Conservation (phyloP, 2,113 vertebrate species). For the Oophaga pumilio region DNA sequence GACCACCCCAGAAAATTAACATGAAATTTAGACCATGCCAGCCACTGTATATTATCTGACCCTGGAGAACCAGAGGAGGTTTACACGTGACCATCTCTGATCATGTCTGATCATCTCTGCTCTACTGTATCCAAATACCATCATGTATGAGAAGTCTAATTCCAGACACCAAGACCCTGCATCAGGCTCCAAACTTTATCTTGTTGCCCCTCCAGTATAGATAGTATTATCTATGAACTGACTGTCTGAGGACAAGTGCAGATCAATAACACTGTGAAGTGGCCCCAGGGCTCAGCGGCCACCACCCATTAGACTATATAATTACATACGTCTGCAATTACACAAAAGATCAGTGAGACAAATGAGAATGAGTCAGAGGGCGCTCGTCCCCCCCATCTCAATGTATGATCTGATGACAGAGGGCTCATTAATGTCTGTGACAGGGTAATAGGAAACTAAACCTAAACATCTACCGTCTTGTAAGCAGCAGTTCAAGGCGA, state of each 20-base stretch:
- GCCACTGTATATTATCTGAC: too few relatives aligned
- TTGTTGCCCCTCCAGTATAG: constrained; percentile 70
- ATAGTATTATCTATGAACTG: constrained; percentile 71
- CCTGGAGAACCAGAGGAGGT: too few relatives aligned
- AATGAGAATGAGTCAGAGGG: not conserved
- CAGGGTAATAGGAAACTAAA: not conserved
- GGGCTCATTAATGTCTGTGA: not conserved
- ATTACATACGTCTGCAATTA: constrained; percentile 23
- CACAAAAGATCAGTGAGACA: constrained; percentile 14
- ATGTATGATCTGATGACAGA: not conserved
- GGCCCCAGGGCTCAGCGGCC: constrained; percentile 4
- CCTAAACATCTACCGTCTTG: too few relatives aligned
- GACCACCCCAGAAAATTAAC: too few relatives aligned
- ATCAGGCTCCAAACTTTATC: constrained; percentile 61
- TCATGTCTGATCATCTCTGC: too few relatives aligned
- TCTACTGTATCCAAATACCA: not conserved
- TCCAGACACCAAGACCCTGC: not conserved
- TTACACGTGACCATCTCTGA: too few relatives aligned
- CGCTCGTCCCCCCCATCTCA: not conserved
- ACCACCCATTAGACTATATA: constrained; percentile 23
- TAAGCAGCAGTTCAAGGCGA: not conserved
- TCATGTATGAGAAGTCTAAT: not conserved
- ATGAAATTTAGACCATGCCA: too few relatives aligned
- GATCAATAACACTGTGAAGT: constrained; percentile 37
- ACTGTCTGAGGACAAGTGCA: constrained; percentile 60